Percentiles rank a stretch among this genome's conserved stretches.
phyloP scores from a whole-genome alignment of 2,797 vertebrate species.

The Coluber constrictor region DNA sequence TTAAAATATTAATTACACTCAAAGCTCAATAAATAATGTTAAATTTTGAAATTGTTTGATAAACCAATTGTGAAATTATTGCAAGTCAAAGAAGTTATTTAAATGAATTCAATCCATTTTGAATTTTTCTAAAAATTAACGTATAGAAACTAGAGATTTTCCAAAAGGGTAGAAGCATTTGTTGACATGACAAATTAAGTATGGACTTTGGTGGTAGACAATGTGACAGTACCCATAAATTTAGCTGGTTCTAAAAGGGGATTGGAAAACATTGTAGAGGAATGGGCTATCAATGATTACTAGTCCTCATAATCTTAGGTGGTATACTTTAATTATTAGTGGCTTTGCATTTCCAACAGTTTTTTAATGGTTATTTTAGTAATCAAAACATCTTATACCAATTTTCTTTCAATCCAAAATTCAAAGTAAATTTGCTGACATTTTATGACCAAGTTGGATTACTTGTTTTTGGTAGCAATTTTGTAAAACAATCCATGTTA shows the following conservation, averaged over 20 bases:
- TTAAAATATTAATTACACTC: background rate
- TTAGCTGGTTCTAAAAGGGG: background rate
- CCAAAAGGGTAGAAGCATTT: background rate
- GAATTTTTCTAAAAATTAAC: background rate
- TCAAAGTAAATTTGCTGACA: background rate
- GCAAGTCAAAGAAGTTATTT: background rate
- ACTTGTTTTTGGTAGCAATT: background rate
- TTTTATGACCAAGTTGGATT: background rate
- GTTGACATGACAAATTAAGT: background rate
- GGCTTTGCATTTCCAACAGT: background rate
- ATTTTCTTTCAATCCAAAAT: background rate
- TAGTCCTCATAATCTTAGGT: background rate
- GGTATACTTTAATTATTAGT: background rate
- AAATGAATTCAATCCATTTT: background rate
- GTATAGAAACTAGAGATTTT: background rate
- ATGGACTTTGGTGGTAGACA: background rate
- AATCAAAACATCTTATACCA: background rate
- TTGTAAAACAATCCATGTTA: background rate
- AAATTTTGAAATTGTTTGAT: background rate
- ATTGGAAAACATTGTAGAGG: background rate
- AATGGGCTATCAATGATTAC: background rate
- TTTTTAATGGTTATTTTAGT: background rate
- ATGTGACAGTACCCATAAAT: background rate
- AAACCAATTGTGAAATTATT: background rate
- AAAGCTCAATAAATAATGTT: background rate